A percentile compares a stretch with the other conserved stretches of the same genome.
Conservation (phyloP, 2,888 invertebrate genomes). For the Congeria kusceri region DNA sequence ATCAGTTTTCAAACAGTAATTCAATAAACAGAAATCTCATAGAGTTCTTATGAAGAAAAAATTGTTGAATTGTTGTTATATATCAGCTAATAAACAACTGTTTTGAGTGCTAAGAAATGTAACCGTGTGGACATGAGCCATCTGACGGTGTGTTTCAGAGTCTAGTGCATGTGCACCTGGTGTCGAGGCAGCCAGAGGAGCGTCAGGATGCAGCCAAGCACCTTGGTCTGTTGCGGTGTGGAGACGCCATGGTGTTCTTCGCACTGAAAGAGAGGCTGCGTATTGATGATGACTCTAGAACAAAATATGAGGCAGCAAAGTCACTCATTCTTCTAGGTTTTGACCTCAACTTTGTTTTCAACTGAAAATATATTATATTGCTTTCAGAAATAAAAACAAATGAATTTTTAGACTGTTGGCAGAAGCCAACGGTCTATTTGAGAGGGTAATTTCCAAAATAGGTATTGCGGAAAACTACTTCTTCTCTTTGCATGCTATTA, state of each 20-base stretch:
- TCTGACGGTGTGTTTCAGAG: constrained; percentile 70
- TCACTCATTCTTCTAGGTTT: constrained; percentile 83
- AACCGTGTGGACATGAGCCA: not conserved
- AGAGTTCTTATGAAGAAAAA: too few species aligned
- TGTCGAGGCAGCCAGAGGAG: constrained; percentile 78
- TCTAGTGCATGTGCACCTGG: constrained; percentile 79
- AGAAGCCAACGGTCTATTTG: too few species aligned
- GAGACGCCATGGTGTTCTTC: constrained; percentile 83
- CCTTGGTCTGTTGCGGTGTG: constrained; percentile 80
- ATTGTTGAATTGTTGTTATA: too few species aligned
- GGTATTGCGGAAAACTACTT: too few species aligned
- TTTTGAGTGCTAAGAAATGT: too few species aligned
- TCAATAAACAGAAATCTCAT: too few species aligned
- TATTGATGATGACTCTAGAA: constrained; percentile 77
- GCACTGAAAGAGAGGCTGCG: constrained; percentile 79
- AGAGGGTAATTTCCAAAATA: too few species aligned
- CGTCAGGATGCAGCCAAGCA: constrained; percentile 83
- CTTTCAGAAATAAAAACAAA: not conserved
- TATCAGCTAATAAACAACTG: too few species aligned
- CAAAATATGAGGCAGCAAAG: constrained; percentile 83
- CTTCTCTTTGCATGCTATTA: too few species aligned
- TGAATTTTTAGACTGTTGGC: too few species aligned
- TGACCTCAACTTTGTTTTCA: too few species aligned
- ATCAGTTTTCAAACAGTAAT: too few species aligned
- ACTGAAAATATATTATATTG: not conserved